Base-by-base conservation (phyloP, 2,888 invertebrate species). In the Limenitis camilla region DNA sequence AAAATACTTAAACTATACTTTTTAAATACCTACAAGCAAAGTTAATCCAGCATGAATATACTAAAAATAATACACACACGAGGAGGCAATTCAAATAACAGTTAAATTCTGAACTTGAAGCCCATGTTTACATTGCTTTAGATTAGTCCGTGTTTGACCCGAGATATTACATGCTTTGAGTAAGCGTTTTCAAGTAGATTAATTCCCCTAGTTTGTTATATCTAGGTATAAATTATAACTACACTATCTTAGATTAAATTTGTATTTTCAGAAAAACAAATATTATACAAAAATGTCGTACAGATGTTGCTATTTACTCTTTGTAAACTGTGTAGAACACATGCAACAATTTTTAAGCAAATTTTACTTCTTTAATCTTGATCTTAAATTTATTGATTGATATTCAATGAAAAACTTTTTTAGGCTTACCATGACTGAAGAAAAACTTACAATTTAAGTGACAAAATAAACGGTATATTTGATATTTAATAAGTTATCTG, bases 111-210 rank as follows among this genome's bases (percentile, higher is more conserved):
- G 55, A 58, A 55, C 58, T 59, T 60, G 49, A 39, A 47, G 60
- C 61, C 64, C 67, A 62, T 74, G 76, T 69, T 74, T 72, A 77
- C 70, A 72, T 65, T 66, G 74, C 71, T 70, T 72, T 72, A 74
- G 74, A 77, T 76, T 76, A 74, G 67, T 67, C 67, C 67, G 63
- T 66, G 67, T 69, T 72, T 72, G 71, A 72, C 74, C 72, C 72
- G 64, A 54, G 54, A 57, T 57, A 67, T 63, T 68, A 70, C 72
- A 73, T 71, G 69, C 53, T 56, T 53, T 51, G 53, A 55, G 57
- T 49, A 55, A 59, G 55, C 53, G 59, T 57, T 61, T 61, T 53
- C 62, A 61, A 57, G 55, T 49, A 64, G 63, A 65, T 63, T 68
- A 66, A 64, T 67, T 60, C 63, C 61, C 62, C 54, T 45, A 55